Evolutionary conservation across 1,140 invertebrate species (phyloP), one percentile per base, ranked within the genome.

Genomic region (Scaptomyza graminum): DNA sequence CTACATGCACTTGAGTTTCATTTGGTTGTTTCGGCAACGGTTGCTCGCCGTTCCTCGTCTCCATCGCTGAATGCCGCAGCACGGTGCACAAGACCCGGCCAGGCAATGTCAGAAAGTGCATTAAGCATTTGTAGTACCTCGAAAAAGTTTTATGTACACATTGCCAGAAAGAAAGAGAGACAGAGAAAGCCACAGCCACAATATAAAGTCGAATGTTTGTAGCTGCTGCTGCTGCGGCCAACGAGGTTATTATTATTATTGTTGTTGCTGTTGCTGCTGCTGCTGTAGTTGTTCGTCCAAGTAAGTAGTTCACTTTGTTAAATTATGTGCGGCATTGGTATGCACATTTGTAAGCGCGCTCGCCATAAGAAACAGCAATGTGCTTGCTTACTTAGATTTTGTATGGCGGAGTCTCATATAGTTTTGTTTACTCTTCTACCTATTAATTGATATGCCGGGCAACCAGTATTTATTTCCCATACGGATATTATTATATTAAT

Each of bases 1-100:
- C 75, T 60, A 87, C 83, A 87, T 87, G 82, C 83, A 87, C 82
- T 87, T 87, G 82, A 88, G 82, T 87, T 87, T 87, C 82, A 87
- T 87, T 88, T 87, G 82, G 55, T 87, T 88, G 82, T 88, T 85
- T 77, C 61, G 65, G 37, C 61, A 59, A 57, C 9, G 55, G 25
- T 46, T 28, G 4, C 28, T 28, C 31, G 15, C 49, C 49, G 47
- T 16, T 16, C 13, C 34, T 18, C 9, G 37, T 7, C 28, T 25
- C 8, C 44, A 37, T n/a, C n/a, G 12, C 16, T 11, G 44, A 47
- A 18, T 50, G 22, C 12, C 13, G 11, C 41, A 34, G 56, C 2
- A 28, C 18, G 59, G 41, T 34, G 31, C 25, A 15, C 9, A 56
- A 34, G n/a, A n/a, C n/a, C 18, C 22, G 49, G 28, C 25, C 44